A percentile compares a stretch with the other conserved stretches of the same genome.
phyloP scores from a whole-genome alignment of 92 coral and sea anemone genomes.

The Hydrozoanthus gracilis region DNA sequence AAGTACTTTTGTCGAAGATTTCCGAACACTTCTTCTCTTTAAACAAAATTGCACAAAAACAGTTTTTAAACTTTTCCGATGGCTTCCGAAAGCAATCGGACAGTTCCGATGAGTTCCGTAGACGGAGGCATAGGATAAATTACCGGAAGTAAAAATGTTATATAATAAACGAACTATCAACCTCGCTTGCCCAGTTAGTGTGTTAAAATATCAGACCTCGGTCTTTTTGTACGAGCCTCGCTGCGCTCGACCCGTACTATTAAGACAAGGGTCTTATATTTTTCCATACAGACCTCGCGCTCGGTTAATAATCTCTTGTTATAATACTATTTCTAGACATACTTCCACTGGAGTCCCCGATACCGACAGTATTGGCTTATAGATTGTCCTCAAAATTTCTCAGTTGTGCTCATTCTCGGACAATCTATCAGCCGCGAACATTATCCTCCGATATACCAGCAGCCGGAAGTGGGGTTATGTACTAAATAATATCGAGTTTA shows the following conservation, averaged over 20 bases:
- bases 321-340: background rate
- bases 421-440: background rate
- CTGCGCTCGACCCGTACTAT: no score
- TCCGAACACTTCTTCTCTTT: no score
- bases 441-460: background rate
- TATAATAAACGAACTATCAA: background rate
- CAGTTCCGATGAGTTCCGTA: background rate
- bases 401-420: no score
- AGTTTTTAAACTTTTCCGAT: background rate
- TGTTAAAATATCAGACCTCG: no score
- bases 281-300: background rate
- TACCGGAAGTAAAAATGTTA: background rate
- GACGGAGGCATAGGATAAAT: background rate
- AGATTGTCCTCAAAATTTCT: no score
- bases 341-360: constrained; percentile 8
- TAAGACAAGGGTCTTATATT: no score
- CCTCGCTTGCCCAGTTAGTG: no score
- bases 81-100: background rate
- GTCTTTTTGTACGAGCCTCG: no score
- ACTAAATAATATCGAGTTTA: background rate
- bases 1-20: background rate
- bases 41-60: background rate
- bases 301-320: background rate
- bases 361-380: constrained; percentile 2
- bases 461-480: background rate